Conservation (phyloP, 2,797 vertebrate genomes). For the Hipposideros larvatus region DNA sequence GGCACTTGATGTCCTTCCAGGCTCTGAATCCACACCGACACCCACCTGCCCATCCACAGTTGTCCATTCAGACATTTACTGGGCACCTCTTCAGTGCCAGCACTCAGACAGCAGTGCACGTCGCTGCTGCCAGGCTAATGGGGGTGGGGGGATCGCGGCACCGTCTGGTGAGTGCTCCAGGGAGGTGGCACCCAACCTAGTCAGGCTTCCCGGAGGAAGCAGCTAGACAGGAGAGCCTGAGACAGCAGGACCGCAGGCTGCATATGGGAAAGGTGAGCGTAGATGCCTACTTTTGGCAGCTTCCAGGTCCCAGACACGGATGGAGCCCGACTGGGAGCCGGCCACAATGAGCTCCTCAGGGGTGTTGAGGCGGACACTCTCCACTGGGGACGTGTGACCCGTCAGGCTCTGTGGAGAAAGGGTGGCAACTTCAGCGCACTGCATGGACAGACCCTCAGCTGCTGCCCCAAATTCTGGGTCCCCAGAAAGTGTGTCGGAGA, state of each 20-base stretch:
- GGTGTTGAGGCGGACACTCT: constrained; percentile 94
- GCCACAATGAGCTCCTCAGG: constrained; percentile 96
- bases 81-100: not conserved
- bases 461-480: not conserved
- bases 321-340: constrained; percentile 97
- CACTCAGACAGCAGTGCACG: not conserved
- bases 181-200: not conserved
- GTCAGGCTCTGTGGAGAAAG: constrained; percentile 92
- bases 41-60: not conserved
- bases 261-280: accelerated
- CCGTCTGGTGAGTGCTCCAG: not conserved
- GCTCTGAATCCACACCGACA: not conserved
- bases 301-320: constrained; percentile 98
- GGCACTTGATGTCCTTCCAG: not conserved
- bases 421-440: not conserved
- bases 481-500: not conserved
- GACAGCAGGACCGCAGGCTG: accelerated
- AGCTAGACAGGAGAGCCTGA: too few relatives aligned
- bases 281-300: constrained; percentile 95
- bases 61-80: not conserved
- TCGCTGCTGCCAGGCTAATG: not conserved
- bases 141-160: accelerated
- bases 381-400: constrained; percentile 94
- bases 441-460: not conserved
- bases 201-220: not conserved